Evolutionary conservation across 2,888 invertebrate species (phyloP).

Genomic region (Perizoma affinitatum): DNA sequence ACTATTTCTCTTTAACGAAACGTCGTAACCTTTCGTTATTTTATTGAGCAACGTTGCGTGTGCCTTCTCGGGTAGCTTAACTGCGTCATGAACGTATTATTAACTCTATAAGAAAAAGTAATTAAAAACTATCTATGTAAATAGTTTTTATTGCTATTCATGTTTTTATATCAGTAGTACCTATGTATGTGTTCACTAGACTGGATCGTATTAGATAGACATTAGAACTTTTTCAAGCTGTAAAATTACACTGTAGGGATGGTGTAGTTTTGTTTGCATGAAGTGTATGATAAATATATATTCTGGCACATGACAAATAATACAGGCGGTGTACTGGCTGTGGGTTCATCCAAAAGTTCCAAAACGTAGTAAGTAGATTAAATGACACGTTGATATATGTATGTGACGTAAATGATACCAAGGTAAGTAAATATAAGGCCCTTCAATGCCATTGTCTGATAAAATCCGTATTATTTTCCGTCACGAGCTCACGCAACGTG

Average conservation of each 20-base stretch:
- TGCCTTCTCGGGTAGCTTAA: constrained; percentile 9
- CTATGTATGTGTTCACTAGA: too few species aligned
- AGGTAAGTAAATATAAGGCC: neutral
- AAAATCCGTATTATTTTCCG: constrained; percentile 10
- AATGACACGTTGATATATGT: neutral
- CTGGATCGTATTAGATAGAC: too few species aligned
- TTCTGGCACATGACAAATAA: too few species aligned
- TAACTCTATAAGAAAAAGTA: neutral
- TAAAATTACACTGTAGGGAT: too few species aligned
- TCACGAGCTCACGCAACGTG: neutral
- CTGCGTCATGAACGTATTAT: constrained; percentile 4
- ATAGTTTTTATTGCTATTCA: neutral
- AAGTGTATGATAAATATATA: too few species aligned
- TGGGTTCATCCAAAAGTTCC: too few species aligned
- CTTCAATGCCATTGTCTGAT: constrained; percentile 17
- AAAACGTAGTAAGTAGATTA: too few species aligned
- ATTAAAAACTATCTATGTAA: neutral
- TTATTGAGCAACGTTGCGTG: constrained; percentile 10
- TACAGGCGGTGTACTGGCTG: too few species aligned
- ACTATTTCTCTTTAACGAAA: constrained; percentile 4
- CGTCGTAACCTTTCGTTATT: constrained; percentile 1
- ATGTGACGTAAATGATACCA: constrained; percentile 3
- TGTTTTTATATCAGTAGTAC: neutral
- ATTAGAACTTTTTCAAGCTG: too few species aligned
- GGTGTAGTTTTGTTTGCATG: too few species aligned